phyloP scores from a whole-genome alignment of 2,888 invertebrate species.

The Tetramorium bicarinatum region DNA sequence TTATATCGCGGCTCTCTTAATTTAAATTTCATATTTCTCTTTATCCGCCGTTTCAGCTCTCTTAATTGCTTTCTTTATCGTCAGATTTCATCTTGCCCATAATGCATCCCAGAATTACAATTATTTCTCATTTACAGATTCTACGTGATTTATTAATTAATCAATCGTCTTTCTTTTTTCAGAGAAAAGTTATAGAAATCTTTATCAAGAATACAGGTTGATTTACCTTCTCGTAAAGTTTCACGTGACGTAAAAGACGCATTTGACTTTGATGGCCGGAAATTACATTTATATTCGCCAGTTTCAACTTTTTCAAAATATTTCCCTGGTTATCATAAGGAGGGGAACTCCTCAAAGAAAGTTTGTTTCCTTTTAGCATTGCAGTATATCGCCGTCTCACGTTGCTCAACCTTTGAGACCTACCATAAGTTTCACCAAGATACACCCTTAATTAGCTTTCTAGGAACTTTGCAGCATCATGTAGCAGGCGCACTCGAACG shows the following conservation, averaged over 20 bases:
- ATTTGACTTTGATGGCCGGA: slow-evolving; percentile 17
- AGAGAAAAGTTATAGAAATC: not conserved
- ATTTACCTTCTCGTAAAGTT: slow-evolving; percentile 11
- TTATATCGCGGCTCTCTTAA: not conserved
- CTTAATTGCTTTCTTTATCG: not conserved
- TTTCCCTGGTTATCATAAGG: slow-evolving; percentile 29
- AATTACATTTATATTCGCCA: slow-evolving; percentile 7
- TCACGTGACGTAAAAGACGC: not conserved
- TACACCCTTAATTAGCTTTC: slow-evolving; percentile 34
- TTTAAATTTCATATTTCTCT: not conserved
- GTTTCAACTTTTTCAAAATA: slow-evolving; percentile 7
- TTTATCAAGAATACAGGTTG: not conserved
- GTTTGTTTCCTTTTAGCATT: slow-evolving; percentile 61
- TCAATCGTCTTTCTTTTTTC: not conserved
- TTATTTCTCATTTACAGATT: not conserved
- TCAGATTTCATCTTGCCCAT: not conserved
- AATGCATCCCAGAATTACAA: not conserved
- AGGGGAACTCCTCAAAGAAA: slow-evolving; percentile 45
- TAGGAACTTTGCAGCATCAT: slow-evolving; percentile 33
- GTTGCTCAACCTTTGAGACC: slow-evolving; percentile 46
- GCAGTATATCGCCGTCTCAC: slow-evolving; percentile 27
- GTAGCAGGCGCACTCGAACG: not conserved
- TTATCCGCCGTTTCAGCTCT: not conserved
- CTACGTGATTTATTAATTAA: not conserved
- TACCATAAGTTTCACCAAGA: slow-evolving; percentile 36